These are phyloP conservation scores for Gracilinanus agilis DNA, from an alignment of 2,113 vertebrate species.

Conservation along the genomic window DNA sequence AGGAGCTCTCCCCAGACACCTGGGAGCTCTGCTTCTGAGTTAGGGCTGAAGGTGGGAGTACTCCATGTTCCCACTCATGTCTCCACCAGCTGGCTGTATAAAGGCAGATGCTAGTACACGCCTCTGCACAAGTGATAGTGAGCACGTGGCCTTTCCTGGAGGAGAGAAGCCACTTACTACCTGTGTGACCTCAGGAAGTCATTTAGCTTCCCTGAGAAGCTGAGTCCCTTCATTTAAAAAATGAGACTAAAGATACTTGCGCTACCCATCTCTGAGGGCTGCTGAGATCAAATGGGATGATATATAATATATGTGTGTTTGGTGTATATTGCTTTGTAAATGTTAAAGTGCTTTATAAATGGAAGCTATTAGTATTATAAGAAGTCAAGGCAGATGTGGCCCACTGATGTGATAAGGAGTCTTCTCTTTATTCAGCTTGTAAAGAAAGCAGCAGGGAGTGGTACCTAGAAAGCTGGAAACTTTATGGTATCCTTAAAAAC, in stretches of 20 bases:
- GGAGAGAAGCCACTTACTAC: background rate
- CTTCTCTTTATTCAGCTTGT: no score
- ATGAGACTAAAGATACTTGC: slow-evolving; percentile 4
- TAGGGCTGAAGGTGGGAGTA: background rate
- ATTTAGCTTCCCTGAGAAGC: background rate
- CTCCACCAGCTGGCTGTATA: background rate
- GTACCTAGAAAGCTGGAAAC: background rate
- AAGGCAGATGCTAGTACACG: background rate
- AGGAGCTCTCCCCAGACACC: no score
- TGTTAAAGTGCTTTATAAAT: background rate
- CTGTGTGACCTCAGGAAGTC: background rate
- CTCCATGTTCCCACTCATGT: background rate
- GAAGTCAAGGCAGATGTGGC: background rate
- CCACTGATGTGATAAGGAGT: background rate
- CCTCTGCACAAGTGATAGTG: background rate
- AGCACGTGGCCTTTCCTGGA: background rate
- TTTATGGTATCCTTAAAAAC: background rate
- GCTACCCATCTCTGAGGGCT: background rate
- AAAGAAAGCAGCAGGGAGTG: background rate
- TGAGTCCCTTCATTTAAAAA: slow-evolving; percentile 30
- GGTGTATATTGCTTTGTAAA: background rate
- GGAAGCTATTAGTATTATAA: background rate
- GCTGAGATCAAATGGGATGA: slow-evolving; percentile 8
- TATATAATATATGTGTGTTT: background rate
- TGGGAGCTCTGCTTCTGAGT: background rate